Evolutionary conservation across 2,797 vertebrate genomes (phyloP).

Genomic region (Gallinago stenura): DNA sequence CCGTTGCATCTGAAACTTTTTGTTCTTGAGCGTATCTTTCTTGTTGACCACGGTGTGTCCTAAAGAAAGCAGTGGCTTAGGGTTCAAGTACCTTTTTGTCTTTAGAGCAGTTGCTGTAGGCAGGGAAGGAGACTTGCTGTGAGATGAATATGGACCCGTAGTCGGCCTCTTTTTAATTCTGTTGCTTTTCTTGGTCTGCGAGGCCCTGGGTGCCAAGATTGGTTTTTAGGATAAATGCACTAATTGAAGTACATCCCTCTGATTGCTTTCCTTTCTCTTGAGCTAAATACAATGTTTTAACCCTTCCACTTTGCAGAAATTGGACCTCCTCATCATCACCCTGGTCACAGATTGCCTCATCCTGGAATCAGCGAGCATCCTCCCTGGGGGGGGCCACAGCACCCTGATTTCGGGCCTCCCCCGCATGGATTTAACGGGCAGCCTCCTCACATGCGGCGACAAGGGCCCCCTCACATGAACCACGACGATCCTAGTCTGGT

Average conservation of each 20-base stretch:
- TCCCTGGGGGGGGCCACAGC: conserved; percentile 93
- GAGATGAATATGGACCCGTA: neutral
- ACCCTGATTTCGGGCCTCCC: conserved; percentile 93
- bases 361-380: conserved; percentile 92
- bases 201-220: neutral
- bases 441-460: conserved; percentile 92
- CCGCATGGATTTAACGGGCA: conserved; percentile 96
- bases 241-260: neutral
- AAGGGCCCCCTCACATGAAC: conserved; percentile 89
- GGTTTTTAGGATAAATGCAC: neutral
- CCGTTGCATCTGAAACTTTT: neutral
- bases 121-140: neutral
- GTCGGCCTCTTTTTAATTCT: neutral
- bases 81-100: neutral
- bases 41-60: neutral
- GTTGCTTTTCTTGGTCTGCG: neutral
- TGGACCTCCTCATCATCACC: conserved; percentile 94
- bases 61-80: neutral
- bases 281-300: neutral
- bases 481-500: conserved; percentile 96
- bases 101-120: neutral
- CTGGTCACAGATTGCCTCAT: conserved; percentile 93
- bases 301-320: conserved; percentile 82
- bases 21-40: neutral
- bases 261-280: neutral